A percentile compares a stretch with the other conserved stretches of the same genome.
These are phyloP conservation scores for Bettongia penicillata DNA, from an alignment of 2,113 vertebrate genomes.

Conservation along the genomic window DNA sequence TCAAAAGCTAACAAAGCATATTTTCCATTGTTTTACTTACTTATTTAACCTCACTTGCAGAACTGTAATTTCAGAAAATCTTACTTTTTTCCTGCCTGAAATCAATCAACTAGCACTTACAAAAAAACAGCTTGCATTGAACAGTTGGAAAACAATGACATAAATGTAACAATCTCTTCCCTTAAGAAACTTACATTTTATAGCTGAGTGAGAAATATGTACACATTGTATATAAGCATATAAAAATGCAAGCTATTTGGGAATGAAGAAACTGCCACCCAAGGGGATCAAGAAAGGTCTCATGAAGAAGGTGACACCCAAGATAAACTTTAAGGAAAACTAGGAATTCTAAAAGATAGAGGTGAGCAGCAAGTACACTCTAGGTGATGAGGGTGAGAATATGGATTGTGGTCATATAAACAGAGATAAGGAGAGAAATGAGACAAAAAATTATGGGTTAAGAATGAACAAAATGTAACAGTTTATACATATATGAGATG, in stretches of 20 bases:
- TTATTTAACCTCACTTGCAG: slow-evolving; percentile 20
- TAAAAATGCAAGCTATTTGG: background rate
- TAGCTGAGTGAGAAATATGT: background rate
- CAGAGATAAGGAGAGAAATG: background rate
- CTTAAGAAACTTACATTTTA: too few relatives aligned
- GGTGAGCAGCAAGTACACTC: background rate
- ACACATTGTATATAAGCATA: background rate
- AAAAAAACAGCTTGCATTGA: too few relatives aligned
- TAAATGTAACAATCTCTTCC: background rate
- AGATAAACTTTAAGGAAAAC: background rate
- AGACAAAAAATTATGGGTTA: background rate
- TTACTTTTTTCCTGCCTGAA: background rate
- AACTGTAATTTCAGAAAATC: background rate
- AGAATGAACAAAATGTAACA: background rate
- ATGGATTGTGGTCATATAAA: background rate
- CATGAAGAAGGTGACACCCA: background rate
- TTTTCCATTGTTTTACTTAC: background rate
- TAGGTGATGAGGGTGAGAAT: background rate
- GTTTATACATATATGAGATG: background rate
- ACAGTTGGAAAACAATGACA: too few relatives aligned
- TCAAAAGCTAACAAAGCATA: background rate
- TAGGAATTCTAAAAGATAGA: background rate
- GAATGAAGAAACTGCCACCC: background rate
- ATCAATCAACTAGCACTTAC: too few relatives aligned
- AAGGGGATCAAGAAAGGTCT: background rate